These are phyloP conservation scores for Tapirus indicus DNA, from an alignment of 2,797 vertebrate genomes.

Conservation along the genomic window DNA sequence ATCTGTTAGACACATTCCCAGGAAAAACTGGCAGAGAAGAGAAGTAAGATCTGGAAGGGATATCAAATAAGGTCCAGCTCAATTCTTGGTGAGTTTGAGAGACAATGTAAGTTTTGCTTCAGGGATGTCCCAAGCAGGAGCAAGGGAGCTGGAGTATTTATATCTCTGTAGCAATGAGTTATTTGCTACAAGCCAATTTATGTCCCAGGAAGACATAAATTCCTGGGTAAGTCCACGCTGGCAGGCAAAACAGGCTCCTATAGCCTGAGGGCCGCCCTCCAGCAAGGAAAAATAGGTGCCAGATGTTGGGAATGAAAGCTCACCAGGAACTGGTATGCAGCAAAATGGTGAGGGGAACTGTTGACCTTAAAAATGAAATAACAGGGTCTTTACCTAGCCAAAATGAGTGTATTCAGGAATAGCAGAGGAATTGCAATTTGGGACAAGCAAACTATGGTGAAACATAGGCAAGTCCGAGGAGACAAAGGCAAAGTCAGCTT, in stretches of 20 bases:
- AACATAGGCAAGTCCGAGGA: no score
- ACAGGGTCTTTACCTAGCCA: no score
- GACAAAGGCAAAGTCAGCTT: no score
- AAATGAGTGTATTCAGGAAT: no score
- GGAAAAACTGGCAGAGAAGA: not conserved
- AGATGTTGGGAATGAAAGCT: not conserved
- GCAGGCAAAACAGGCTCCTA: not conserved
- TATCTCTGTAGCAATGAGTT: not conserved
- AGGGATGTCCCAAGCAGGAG: not conserved
- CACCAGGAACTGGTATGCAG: not conserved
- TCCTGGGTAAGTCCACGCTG: not conserved
- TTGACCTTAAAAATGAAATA: no score
- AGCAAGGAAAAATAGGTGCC: not conserved
- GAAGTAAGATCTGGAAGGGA: not conserved
- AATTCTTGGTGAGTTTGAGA: not conserved
- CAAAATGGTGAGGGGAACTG: not conserved
- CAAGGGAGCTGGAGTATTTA: not conserved
- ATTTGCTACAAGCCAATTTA: not conserved
- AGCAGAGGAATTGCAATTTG: no score
- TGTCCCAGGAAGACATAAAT: not conserved
- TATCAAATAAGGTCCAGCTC: not conserved
- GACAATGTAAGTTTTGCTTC: not conserved
- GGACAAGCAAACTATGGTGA: no score
- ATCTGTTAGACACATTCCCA: not conserved
- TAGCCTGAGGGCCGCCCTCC: not conserved